Percentiles rank a stretch among this genome's conserved stretches.
These are phyloP conservation scores for Chloroceryle inda DNA, from an alignment of 2,797 vertebrate genomes.

Conservation along the genomic window DNA sequence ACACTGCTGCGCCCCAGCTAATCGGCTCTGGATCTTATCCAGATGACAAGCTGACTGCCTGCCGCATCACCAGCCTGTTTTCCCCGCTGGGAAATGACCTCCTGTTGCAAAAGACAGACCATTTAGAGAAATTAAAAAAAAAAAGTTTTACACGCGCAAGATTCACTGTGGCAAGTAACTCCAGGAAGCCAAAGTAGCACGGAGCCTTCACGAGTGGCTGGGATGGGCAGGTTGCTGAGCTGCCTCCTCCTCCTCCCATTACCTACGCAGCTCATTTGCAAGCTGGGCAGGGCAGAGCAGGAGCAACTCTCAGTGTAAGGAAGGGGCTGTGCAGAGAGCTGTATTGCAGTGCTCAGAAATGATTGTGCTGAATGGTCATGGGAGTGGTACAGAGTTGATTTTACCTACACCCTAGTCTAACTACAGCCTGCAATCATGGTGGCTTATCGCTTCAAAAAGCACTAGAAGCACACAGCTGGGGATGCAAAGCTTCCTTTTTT, in stretches of 20 bases:
- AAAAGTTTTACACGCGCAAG: not conserved
- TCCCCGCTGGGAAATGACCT: not conserved
- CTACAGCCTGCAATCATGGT: not conserved
- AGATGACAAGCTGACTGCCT: not conserved
- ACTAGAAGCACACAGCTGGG: not conserved
- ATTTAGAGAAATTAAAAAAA: not conserved
- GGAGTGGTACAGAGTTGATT: not conserved
- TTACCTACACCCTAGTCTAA: not conserved
- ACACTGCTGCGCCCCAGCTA: conserved; percentile 1
- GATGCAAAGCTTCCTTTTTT: not conserved
- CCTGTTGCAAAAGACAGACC: not conserved
- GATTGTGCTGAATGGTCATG: not conserved
- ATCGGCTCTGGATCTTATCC: not conserved
- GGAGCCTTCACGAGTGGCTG: not conserved
- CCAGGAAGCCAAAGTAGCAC: not conserved
- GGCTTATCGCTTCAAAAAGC: not conserved
- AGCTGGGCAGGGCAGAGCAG: conserved; percentile 28
- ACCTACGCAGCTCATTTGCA: not conserved
- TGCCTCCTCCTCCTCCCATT: not conserved
- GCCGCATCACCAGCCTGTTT: conserved; percentile 8
- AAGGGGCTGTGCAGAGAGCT: not conserved
- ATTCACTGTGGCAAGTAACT: not conserved
- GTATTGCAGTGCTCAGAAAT: not conserved
- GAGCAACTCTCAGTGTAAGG: not conserved
- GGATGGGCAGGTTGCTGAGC: conserved; percentile 3